Conservation (phyloP, 2,888 invertebrate genomes). For the Synanthedon tipuliformis region DNA sequence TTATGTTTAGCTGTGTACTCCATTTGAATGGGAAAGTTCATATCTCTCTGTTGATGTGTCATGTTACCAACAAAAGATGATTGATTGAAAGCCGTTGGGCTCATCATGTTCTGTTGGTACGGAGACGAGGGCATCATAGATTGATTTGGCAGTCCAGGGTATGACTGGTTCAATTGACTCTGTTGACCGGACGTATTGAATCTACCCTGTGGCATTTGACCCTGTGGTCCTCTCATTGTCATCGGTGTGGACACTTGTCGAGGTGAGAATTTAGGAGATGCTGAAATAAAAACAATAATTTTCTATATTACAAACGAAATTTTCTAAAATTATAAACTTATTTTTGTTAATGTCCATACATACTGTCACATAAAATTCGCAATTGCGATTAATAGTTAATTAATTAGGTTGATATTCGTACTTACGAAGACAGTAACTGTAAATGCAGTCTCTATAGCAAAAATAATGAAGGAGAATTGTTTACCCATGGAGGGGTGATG, state of each 20-base stretch:
- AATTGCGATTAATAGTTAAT: too few species aligned
- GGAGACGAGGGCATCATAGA: slow-evolving; percentile 40
- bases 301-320: too few species aligned
- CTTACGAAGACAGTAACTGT: too few species aligned
- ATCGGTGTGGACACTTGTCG: slow-evolving; percentile 65
- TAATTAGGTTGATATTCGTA: neutral
- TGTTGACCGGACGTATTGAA: slow-evolving; percentile 49
- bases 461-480: too few species aligned
- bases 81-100: slow-evolving; percentile 47
- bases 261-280: slow-evolving; percentile 59
- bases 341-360: too few species aligned
- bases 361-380: too few species aligned
- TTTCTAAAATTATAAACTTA: too few species aligned
- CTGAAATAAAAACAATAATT: slow-evolving; percentile 15
- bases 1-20: slow-evolving; percentile 85
- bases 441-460: neutral
- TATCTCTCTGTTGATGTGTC: slow-evolving; percentile 45
- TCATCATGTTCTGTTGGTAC: slow-evolving; percentile 42
- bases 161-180: slow-evolving; percentile 42
- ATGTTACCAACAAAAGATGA: slow-evolving; percentile 44
- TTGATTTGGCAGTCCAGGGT: slow-evolving; percentile 36
- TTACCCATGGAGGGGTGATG: slow-evolving; percentile 27
- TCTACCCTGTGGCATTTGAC: slow-evolving; percentile 38
- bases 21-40: slow-evolving; percentile 48
- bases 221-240: slow-evolving; percentile 45